Conservation (phyloP, 1,140 invertebrate species). For the Agrilus planipennis region DNA sequence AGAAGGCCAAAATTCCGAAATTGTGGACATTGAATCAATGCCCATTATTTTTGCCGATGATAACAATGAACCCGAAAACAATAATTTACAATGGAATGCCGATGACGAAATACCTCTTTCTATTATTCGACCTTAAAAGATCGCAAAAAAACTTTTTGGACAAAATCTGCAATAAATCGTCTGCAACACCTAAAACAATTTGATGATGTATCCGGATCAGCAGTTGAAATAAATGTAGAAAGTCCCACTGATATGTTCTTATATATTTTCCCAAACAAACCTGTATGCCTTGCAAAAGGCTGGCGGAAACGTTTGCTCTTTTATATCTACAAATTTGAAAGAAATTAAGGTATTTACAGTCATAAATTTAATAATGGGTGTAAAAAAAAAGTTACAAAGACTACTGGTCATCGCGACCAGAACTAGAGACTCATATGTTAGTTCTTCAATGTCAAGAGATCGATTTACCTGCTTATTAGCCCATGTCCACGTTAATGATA, state of each 20-base stretch:
- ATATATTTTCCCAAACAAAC: neutral
- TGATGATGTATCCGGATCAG: neutral
- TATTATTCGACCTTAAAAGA: too few relatives aligned
- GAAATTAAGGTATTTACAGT: slow-evolving; percentile 16
- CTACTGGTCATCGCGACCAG: slow-evolving; percentile 9
- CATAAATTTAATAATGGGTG: slow-evolving; percentile 17
- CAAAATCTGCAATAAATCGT: neutral
- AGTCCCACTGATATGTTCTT: neutral
- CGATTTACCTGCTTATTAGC: slow-evolving; percentile 12
- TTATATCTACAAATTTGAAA: neutral
- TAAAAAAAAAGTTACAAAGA: slow-evolving; percentile 13
- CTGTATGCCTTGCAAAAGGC: slow-evolving; percentile 1
- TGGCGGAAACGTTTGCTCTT: neutral
- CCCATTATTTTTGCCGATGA: neutral
- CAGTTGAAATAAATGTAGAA: neutral
- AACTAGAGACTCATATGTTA: slow-evolving; percentile 9
- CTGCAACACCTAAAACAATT: neutral
- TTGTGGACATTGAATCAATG: neutral
- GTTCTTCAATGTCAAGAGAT: slow-evolving; percentile 7
- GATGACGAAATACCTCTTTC: too few relatives aligned
- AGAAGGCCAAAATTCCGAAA: neutral
- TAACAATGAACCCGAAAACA: too few relatives aligned
- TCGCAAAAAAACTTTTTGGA: too few relatives aligned
- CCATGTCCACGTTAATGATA: slow-evolving; percentile 29
- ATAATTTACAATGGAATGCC: too few relatives aligned